phyloP scores from a whole-genome alignment of 2,888 invertebrate genomes.

The Oscheius myriophilus region DNA sequence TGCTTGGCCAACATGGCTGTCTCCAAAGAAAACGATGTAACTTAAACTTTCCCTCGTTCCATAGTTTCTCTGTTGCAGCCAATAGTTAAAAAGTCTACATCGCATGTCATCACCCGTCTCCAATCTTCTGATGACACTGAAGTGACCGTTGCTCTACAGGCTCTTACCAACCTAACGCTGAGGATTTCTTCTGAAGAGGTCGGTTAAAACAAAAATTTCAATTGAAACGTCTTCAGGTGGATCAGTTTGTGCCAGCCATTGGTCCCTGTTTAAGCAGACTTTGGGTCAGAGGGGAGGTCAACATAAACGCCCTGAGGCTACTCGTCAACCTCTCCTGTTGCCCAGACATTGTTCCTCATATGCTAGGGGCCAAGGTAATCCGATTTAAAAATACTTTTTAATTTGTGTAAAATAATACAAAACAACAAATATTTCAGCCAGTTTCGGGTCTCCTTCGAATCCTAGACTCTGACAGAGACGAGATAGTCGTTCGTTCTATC shows the following conservation, averaged over 20 bases:
- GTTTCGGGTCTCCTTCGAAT: slow-evolving; percentile 62
- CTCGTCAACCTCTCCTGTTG: slow-evolving; percentile 77
- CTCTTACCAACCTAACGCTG: slow-evolving; percentile 64
- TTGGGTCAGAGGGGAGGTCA: slow-evolving; percentile 64
- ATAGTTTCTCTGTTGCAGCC: slow-evolving; percentile 8
- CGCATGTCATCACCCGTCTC: slow-evolving; percentile 43
- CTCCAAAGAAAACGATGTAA: slow-evolving; percentile 44
- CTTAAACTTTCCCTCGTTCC: neutral
- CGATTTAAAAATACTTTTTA: neutral
- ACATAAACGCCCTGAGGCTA: slow-evolving; percentile 73
- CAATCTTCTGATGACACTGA: slow-evolving; percentile 61
- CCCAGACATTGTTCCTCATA: slow-evolving; percentile 76
- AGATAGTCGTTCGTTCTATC: slow-evolving; percentile 61
- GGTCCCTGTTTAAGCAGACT: slow-evolving; percentile 54
- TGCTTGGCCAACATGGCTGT: slow-evolving; percentile 67
- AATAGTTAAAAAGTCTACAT: slow-evolving; percentile 17
- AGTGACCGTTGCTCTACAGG: slow-evolving; percentile 64
- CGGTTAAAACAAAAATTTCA: neutral
- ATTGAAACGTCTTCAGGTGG: slow-evolving; percentile 34
- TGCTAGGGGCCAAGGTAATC: slow-evolving; percentile 76
- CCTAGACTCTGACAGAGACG: slow-evolving; percentile 62
- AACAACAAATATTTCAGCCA: slow-evolving; percentile 40
- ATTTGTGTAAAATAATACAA: too few relatives aligned
- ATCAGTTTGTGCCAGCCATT: slow-evolving; percentile 55
- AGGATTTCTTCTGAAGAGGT: slow-evolving; percentile 54